Percentiles rank a stretch among this genome's conserved stretches.
Evolutionary conservation across 2,888 invertebrate species (phyloP).

Genomic region (Aethes cnicana): DNA sequence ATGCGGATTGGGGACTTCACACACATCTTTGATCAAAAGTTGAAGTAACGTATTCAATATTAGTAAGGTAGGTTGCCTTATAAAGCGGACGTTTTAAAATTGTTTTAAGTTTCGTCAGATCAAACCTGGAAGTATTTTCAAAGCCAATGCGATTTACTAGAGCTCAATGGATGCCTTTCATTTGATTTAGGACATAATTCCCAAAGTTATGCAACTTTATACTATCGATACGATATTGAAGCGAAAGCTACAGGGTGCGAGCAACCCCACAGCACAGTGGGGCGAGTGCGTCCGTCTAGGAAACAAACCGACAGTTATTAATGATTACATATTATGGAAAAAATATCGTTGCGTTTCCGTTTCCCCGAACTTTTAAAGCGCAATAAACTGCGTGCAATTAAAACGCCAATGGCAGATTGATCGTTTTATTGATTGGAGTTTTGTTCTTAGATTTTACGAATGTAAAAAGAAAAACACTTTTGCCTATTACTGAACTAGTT

Average conservation of each 20-base stretch:
- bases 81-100: too few relatives aligned
- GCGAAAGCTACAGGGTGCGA: conserved; percentile 31
- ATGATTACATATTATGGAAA: conserved; percentile 83
- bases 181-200: too few relatives aligned
- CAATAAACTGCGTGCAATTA: conserved; percentile 78
- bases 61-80: too few relatives aligned
- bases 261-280: conserved; percentile 59
- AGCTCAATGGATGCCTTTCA: too few relatives aligned
- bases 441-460: not conserved
- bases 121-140: not conserved
- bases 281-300: conserved; percentile 68
- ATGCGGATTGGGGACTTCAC: too few relatives aligned
- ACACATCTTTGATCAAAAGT: too few relatives aligned
- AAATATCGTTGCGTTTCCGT: conserved; percentile 84
- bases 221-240: conserved; percentile 20
- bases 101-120: not conserved
- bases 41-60: too few relatives aligned
- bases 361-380: conserved; percentile 78
- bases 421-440: conserved; percentile 63
- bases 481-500: too few relatives aligned
- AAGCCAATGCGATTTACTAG: too few relatives aligned
- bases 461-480: not conserved
- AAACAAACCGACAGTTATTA: conserved; percentile 87
- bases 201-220: not conserved
- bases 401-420: conserved; percentile 78